Conservation (phyloP, 2,113 vertebrate genomes). For the Esox niger region DNA sequence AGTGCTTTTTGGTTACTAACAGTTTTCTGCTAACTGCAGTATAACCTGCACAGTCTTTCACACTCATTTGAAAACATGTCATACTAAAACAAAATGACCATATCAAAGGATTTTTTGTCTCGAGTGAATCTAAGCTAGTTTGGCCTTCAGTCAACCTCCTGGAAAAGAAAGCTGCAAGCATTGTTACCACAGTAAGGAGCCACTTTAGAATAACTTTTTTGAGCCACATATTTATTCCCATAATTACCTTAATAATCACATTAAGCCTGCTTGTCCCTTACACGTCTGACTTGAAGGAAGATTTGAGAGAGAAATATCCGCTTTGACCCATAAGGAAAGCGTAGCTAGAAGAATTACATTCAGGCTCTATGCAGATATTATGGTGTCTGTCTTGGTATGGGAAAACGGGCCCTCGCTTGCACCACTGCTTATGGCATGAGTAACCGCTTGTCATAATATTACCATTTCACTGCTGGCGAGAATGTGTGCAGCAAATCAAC, state of each 20-base stretch:
- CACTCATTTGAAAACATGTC: not conserved
- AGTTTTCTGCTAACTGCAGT: not conserved
- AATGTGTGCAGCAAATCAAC: constrained; percentile 19
- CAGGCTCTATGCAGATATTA: constrained; percentile 36
- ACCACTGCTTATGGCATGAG: constrained; percentile 40
- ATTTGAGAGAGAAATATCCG: constrained; percentile 53
- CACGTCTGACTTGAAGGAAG: constrained; percentile 55
- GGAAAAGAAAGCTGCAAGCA: constrained; percentile 18
- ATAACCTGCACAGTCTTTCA: not conserved
- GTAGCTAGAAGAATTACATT: constrained; percentile 25
- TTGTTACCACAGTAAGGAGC: constrained; percentile 23
- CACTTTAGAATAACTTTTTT: constrained; percentile 16
- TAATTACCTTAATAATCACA: constrained; percentile 48
- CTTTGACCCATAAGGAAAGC: constrained; percentile 31
- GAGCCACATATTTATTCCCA: constrained; percentile 51
- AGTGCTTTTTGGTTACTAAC: constrained; percentile 14
- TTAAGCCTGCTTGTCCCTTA: constrained; percentile 40
- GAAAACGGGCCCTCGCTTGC: constrained; percentile 31
- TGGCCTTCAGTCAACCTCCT: not conserved
- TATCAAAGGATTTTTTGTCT: not conserved
- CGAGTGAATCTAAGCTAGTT: not conserved
- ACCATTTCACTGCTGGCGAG: constrained; percentile 40
- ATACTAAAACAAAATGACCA: not conserved
- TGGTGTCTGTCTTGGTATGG: constrained; percentile 47
- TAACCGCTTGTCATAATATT: constrained; percentile 47